Percentiles rank a stretch among this genome's conserved stretches.
Conservation (phyloP, 2,797 vertebrate genomes). For the Urophycis tenuis region DNA sequence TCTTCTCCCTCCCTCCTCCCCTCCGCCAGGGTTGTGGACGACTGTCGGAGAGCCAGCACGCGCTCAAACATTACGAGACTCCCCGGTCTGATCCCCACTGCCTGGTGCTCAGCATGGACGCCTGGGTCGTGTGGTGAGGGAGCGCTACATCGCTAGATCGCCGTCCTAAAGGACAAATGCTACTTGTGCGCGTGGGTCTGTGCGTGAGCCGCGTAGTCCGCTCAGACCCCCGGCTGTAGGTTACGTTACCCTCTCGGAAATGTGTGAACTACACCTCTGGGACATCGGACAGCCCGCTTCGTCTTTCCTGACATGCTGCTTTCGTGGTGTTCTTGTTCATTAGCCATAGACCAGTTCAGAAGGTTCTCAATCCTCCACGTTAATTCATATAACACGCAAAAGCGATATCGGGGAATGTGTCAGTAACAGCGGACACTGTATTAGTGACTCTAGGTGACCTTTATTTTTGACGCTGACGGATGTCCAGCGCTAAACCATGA, state of each 20-base stretch:
- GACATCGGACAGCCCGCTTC: background rate
- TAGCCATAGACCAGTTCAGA: background rate
- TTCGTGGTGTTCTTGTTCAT: background rate
- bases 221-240: background rate
- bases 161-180: background rate
- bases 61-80: slow-evolving; percentile 80
- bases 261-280: no score
- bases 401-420: no score
- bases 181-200: background rate
- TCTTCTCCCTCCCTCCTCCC: background rate
- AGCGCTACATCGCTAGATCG: background rate
- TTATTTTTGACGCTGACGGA: no score
- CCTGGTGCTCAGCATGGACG: slow-evolving; percentile 83
- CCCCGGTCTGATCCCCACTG: slow-evolving; percentile 86
- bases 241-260: background rate
- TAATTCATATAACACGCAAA: no score
- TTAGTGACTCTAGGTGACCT: no score
- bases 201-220: background rate
- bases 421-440: no score
- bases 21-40: slow-evolving; percentile 80
- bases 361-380: no score
- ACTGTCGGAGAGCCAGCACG: slow-evolving; percentile 77
- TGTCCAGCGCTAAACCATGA: no score
- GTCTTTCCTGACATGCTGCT: background rate
- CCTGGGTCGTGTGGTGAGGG: slow-evolving; percentile 89